Conservation (phyloP, 2,888 invertebrate genomes). For the Acanthosepion pharaonis region DNA sequence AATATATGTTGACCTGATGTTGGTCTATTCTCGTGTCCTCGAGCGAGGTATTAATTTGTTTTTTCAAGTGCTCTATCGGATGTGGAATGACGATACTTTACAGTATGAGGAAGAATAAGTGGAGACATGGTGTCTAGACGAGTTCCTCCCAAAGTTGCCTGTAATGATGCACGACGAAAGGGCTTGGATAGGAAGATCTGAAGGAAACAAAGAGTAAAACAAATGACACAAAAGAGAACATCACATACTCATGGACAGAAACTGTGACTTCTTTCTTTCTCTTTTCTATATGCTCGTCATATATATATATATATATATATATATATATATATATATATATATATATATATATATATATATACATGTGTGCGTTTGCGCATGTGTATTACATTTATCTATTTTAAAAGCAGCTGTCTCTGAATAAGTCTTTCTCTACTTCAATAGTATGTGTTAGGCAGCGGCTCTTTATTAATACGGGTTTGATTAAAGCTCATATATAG, state of each 20-base stretch:
- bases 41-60: neutral
- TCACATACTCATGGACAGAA: neutral
- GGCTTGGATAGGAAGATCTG: neutral
- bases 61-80: neutral
- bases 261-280: neutral
- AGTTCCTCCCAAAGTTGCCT: neutral
- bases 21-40: neutral
- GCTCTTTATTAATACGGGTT: no score
- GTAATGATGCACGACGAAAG: slow-evolving; percentile 15
- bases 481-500: no score
- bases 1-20: neutral
- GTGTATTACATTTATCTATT: neutral
- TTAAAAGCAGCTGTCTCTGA: no score
- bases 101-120: neutral
- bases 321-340: slow-evolving; percentile 33
- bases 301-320: neutral
- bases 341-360: neutral
- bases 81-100: neutral
- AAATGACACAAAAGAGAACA: neutral
- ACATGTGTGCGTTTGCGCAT: neutral
- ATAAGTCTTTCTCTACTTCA: no score
- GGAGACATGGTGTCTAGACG: neutral
- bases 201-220: neutral
- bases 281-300: neutral
- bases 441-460: no score